Conservation (phyloP, 2,797 vertebrate genomes). For the Epinephelus coioides region DNA sequence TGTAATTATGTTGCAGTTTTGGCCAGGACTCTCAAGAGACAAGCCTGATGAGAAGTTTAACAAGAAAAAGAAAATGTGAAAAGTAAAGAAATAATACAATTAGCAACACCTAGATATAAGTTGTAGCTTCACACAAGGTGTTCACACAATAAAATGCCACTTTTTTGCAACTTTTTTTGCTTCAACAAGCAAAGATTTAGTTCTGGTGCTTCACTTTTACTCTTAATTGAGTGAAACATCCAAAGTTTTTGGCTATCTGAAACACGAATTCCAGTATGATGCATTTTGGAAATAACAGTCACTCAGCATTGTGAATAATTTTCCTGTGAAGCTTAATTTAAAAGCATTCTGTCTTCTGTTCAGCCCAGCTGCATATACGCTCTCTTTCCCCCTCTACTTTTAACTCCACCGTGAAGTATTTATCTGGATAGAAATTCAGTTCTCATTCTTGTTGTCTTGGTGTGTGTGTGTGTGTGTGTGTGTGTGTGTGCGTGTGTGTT, state of each 20-base stretch:
- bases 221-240: neutral
- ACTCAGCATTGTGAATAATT: neutral
- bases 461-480: constrained; percentile 2
- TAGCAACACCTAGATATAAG: neutral
- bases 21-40: neutral
- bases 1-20: too few relatives aligned
- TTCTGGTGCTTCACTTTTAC: neutral
- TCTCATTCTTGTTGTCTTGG: constrained; percentile 15
- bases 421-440: constrained; percentile 44
- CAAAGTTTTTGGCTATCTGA: neutral
- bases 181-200: neutral
- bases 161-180: neutral
- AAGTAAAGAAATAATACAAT: neutral
- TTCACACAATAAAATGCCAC: neutral
- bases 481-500: constrained; percentile 4
- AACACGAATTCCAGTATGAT: neutral
- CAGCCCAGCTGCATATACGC: constrained; percentile 21
- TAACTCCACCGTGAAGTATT: constrained; percentile 21
- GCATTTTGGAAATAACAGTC: constrained; percentile 9
- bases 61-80: neutral
- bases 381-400: neutral
- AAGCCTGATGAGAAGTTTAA: neutral
- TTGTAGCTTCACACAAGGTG: neutral
- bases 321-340: constrained; percentile 34
- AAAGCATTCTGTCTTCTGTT: constrained; percentile 13